phyloP scores from a whole-genome alignment of 2,113 vertebrate species.

The Percina caprodes region DNA sequence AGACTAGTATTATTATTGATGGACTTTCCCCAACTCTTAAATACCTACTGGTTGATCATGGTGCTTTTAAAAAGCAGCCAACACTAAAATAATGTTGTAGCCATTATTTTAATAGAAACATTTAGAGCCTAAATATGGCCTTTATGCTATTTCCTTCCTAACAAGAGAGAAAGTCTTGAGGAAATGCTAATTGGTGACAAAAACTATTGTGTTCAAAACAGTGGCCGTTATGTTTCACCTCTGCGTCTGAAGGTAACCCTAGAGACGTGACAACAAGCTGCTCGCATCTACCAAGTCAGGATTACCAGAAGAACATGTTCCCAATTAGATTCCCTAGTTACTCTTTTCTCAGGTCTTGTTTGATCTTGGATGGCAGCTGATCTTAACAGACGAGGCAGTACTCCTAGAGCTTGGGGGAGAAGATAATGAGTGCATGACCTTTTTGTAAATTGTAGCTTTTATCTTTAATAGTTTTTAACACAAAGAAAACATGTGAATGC shows the following conservation, averaged over 20 bases:
- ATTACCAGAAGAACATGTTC: slow-evolving; percentile 5
- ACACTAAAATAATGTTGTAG: background rate
- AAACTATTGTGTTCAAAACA: background rate
- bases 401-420: background rate
- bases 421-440: background rate
- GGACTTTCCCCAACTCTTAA: too few species aligned
- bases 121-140: background rate
- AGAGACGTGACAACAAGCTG: slow-evolving; percentile 27
- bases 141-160: background rate
- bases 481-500: background rate
- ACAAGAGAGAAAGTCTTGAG: background rate
- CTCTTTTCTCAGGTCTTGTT: slow-evolving; percentile 23
- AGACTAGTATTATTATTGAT: background rate
- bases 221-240: background rate
- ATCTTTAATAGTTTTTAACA: background rate
- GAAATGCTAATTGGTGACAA: background rate
- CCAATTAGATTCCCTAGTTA: slow-evolving; percentile 44
- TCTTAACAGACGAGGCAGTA: background rate
- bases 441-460: too few species aligned
- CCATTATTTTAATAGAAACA: background rate
- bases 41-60: background rate
- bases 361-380: slow-evolving; percentile 18
- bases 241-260: slow-evolving; percentile 31
- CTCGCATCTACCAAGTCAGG: background rate
- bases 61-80: background rate